These are phyloP conservation scores for Onthophagus sagittarius DNA, from an alignment of 2,888 invertebrate species.

Conservation along the genomic window DNA sequence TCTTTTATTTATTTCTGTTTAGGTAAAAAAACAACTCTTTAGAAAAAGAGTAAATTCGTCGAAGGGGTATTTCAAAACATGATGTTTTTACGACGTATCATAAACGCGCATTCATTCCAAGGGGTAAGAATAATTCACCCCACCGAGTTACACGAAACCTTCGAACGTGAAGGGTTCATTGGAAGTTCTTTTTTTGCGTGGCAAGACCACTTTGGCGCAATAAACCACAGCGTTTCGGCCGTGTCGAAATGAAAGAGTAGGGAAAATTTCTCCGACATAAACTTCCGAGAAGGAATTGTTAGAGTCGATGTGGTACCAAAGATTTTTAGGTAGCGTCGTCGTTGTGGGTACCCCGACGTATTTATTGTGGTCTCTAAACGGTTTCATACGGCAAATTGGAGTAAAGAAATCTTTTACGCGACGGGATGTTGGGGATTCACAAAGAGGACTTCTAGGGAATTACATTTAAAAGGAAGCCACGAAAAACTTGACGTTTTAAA, in stretches of 20 bases:
- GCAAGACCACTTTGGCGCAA: not conserved
- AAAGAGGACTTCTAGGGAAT: not conserved
- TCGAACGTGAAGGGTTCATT: not conserved
- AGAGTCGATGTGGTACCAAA: not conserved
- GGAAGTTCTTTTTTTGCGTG: not conserved
- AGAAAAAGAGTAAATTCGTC: not conserved
- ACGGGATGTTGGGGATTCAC: not conserved
- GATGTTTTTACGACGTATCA: not conserved
- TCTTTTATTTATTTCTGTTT: not conserved
- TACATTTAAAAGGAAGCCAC: not conserved
- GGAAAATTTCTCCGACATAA: not conserved
- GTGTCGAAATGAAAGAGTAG: not conserved
- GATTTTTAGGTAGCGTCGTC: not conserved
- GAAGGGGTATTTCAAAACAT: not conserved
- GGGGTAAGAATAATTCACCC: not conserved
- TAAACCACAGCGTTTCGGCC: not conserved
- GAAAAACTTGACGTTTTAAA: not conserved
- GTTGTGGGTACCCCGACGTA: not conserved
- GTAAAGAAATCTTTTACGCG: not conserved
- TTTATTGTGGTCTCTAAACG: not conserved
- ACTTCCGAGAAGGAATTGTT: not conserved
- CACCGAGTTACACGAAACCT: not conserved
- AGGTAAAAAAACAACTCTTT: not conserved
- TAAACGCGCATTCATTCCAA: not conserved
- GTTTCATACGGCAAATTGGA: not conserved